Conservation (phyloP, 2,113 vertebrate genomes). For the Tapirus terrestris region DNA sequence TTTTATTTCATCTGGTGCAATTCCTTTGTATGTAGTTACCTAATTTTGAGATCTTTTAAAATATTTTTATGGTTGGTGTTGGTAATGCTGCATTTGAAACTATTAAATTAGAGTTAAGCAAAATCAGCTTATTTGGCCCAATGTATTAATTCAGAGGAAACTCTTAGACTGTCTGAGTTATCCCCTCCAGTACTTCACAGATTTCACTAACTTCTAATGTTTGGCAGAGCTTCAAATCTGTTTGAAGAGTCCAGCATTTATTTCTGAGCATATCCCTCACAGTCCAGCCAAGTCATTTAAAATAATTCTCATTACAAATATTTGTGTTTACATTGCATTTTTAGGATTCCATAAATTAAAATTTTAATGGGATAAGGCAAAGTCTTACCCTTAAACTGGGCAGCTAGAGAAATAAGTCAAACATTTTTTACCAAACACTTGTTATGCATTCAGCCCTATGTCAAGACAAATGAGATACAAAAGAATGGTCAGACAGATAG, state of each 20-base stretch:
- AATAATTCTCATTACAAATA: neutral
- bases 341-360: neutral
- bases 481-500: neutral
- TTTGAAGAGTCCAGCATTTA: neutral
- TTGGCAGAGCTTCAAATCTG: neutral
- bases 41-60: neutral
- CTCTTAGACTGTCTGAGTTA: neutral
- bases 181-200: neutral
- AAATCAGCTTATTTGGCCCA: neutral
- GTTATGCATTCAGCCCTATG: neutral
- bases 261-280: neutral
- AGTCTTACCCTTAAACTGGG: neutral
- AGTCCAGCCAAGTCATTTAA: neutral
- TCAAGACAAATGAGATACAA: neutral
- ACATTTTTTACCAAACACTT: neutral
- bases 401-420: neutral
- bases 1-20: conserved; percentile 7
- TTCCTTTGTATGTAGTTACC: neutral
- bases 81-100: neutral
- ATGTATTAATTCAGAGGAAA: neutral
- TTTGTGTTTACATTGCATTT: neutral
- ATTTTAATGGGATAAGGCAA: neutral
- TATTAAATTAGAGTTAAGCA: neutral
- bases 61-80: neutral
- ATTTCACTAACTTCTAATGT: neutral